A percentile compares a stretch with the other conserved stretches of the same genome.
These are phyloP conservation scores for Meriones unguiculatus DNA, from an alignment of 2,113 vertebrate genomes.

Conservation along the genomic window DNA sequence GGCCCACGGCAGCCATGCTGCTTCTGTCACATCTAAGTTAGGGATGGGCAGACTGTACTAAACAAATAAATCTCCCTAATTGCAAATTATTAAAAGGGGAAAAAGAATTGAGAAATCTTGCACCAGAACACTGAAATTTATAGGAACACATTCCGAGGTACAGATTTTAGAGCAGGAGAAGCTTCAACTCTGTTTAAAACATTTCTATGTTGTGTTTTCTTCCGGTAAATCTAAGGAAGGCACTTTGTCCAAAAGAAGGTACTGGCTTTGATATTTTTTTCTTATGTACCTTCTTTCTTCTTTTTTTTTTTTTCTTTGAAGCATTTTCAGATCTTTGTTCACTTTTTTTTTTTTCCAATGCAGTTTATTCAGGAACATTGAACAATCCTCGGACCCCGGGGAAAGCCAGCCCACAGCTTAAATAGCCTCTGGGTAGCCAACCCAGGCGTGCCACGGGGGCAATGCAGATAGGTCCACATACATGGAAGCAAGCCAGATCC, in stretches of 20 bases:
- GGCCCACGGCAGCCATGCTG: not conserved
- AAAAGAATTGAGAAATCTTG: not conserved
- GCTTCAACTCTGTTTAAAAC: not conserved
- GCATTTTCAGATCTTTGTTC: too few relatives aligned
- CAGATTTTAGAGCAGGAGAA: not conserved
- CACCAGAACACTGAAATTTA: conserved; percentile 12
- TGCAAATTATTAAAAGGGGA: conserved; percentile 34
- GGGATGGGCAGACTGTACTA: conserved; percentile 48
- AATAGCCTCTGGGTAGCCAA: too few relatives aligned
- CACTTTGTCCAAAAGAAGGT: not conserved
- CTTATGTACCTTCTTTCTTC: conserved; percentile 31
- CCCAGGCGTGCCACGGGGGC: too few relatives aligned
- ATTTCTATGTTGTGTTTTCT: not conserved
- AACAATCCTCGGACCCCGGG: too few relatives aligned
- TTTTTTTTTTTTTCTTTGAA: too few relatives aligned
- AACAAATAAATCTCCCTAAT: conserved; percentile 54
- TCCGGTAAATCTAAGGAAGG: not conserved
- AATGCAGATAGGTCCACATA: too few relatives aligned
- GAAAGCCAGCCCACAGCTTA: too few relatives aligned
- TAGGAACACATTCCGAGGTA: not conserved
- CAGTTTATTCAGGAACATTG: too few relatives aligned
- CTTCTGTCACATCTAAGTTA: not conserved
- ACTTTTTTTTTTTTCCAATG: too few relatives aligned
- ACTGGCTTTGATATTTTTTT: not conserved
- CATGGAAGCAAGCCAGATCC: too few relatives aligned